A percentile compares a stretch with the other conserved stretches of the same genome.
These are phyloP conservation scores for Aphelenchoides besseyi DNA, from an alignment of 1,140 invertebrate species.

Conservation along the genomic window DNA sequence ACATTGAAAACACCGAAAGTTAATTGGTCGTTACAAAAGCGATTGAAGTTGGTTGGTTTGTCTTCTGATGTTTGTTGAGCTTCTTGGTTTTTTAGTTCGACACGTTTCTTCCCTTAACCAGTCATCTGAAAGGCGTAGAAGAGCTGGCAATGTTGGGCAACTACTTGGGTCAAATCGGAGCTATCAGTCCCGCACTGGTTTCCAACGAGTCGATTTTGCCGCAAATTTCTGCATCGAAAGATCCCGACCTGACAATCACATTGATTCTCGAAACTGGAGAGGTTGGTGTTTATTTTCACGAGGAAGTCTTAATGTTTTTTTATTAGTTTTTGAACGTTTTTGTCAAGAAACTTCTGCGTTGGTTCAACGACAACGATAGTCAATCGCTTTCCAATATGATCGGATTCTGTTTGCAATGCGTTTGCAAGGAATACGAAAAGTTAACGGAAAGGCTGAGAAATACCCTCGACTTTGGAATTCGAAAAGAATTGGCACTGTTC, in stretches of 20 bases:
- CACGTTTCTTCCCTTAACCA: background rate
- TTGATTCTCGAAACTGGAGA: background rate
- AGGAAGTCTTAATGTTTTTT: background rate
- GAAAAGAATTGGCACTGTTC: background rate
- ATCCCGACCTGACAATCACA: background rate
- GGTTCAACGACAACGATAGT: slow-evolving; percentile 3
- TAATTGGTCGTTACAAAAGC: background rate
- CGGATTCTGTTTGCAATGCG: slow-evolving; percentile 1
- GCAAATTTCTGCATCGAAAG: background rate
- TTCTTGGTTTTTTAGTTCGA: slow-evolving; percentile 1
- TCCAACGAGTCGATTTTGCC: background rate
- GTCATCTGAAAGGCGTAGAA: background rate
- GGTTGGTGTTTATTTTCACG: background rate
- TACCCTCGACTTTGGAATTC: too few relatives aligned
- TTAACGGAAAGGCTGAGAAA: background rate
- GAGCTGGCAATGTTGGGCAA: background rate
- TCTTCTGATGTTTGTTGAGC: background rate
- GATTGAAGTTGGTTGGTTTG: slow-evolving; percentile 2
- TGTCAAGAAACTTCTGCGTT: background rate
- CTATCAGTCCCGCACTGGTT: background rate
- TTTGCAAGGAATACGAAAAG: background rate
- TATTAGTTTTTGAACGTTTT: background rate
- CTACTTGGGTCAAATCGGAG: background rate
- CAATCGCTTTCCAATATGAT: background rate
- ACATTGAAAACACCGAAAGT: background rate